Conservation (phyloP, 2,888 invertebrate species). For the Stenotaenia linearis region DNA sequence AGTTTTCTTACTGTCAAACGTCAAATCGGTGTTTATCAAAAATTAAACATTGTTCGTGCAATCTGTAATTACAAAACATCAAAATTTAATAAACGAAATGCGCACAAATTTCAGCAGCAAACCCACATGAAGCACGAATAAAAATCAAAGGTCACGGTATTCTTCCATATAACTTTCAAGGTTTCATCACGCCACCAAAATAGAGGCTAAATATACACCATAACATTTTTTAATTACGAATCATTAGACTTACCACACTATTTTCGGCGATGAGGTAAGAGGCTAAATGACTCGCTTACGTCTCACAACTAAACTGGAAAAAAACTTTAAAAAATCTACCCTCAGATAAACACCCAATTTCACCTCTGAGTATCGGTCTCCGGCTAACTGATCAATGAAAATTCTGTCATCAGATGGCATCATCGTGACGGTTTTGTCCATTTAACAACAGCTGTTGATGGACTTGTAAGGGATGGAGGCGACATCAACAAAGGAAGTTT, state of each 20-base stretch:
- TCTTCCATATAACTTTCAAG: background rate
- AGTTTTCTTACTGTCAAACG: background rate
- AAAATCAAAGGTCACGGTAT: background rate
- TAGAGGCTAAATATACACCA: background rate
- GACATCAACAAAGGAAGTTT: background rate
- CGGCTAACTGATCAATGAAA: background rate
- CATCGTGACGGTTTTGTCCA: background rate
- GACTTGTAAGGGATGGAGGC: background rate
- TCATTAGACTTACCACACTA: background rate
- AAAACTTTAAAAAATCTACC: background rate
- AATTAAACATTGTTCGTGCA: background rate
- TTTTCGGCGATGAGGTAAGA: background rate
- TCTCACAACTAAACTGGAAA: background rate
- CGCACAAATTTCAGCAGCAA: background rate
- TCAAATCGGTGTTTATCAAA: background rate
- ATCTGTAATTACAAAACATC: background rate
- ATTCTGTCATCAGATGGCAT: background rate
- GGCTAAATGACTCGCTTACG: background rate
- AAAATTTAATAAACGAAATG: background rate
- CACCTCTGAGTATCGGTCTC: background rate
- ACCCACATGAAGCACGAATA: background rate
- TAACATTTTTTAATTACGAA: background rate
- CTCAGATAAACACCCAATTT: background rate
- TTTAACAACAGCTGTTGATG: background rate
- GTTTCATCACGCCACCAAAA: background rate